Evolutionary conservation across 2,888 invertebrate species (phyloP).

Genomic region (Drosophila lacicola): DNA sequence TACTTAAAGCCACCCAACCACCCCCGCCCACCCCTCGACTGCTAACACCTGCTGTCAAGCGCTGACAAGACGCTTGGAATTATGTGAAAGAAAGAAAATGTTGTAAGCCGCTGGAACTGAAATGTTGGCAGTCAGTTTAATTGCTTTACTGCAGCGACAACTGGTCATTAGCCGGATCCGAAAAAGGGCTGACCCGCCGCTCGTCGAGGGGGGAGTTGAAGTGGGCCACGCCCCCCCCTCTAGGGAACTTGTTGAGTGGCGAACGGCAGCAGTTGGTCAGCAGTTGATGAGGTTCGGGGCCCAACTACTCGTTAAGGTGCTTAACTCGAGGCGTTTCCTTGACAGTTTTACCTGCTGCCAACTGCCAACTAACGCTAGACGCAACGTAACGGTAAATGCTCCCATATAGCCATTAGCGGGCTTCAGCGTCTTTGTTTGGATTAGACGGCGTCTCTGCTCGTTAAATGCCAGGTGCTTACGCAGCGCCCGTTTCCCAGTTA

Average conservation of each 20-base stretch:
- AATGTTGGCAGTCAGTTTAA: conserved; percentile 68
- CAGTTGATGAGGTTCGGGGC: conserved; percentile 35
- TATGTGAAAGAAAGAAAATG: conserved; percentile 43
- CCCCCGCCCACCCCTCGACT: neutral
- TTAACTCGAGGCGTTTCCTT: conserved; percentile 66
- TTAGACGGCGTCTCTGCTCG: conserved; percentile 34
- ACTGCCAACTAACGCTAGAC: conserved; percentile 6
- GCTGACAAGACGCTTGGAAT: conserved; percentile 19
- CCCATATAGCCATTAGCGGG: conserved; percentile 61
- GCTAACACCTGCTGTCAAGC: conserved; percentile 33
- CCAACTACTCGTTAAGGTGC: conserved; percentile 77
- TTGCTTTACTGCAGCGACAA: conserved; percentile 62
- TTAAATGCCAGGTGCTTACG: conserved; percentile 35
- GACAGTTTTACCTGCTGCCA: conserved; percentile 18
- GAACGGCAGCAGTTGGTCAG: conserved; percentile 39
- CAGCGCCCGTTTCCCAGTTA: conserved; percentile 3
- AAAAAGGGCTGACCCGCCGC: neutral
- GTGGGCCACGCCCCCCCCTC: too few relatives aligned
- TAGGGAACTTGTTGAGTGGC: conserved; percentile 57
- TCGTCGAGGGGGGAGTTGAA: neutral
- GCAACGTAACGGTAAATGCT: conserved; percentile 30
- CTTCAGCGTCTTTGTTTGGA: conserved; percentile 63
- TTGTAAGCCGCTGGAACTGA: conserved; percentile 52
- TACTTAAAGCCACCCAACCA: conserved; percentile 23
- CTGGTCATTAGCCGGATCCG: conserved; percentile 65